These are phyloP conservation scores for Caloenas nicobarica DNA, from an alignment of 2,113 vertebrate species.

Conservation along the genomic window DNA sequence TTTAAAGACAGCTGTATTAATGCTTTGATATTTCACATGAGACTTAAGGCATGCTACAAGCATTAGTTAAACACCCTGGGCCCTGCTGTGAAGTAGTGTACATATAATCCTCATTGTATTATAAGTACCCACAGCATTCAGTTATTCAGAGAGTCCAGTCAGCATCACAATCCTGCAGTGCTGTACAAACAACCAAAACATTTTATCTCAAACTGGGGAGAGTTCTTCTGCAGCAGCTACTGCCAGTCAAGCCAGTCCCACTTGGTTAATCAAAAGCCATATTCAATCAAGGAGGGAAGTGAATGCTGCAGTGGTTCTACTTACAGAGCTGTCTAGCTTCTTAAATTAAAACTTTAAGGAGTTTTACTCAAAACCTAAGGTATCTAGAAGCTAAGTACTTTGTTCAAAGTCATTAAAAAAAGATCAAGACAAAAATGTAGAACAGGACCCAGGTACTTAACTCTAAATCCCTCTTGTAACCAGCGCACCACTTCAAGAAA, in stretches of 20 bases:
- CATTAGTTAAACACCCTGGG: neutral
- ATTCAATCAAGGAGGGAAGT: neutral
- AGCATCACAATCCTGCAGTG: neutral
- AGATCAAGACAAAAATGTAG: neutral
- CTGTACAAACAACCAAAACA: neutral
- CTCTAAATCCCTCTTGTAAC: neutral
- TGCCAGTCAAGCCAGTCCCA: neutral
- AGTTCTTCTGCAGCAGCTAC: neutral
- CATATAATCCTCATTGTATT: neutral
- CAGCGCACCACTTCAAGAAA: neutral
- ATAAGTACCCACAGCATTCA: neutral
- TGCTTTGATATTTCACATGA: neutral
- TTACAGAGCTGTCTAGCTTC: neutral
- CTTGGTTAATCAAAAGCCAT: neutral
- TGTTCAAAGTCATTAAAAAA: neutral
- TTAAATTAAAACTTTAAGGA: neutral
- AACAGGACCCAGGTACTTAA: neutral
- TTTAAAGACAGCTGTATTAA: neutral
- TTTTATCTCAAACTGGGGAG: neutral
- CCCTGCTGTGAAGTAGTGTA: neutral
- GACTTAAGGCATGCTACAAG: neutral
- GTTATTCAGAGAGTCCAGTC: neutral
- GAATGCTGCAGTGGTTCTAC: neutral
- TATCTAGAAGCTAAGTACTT: neutral
- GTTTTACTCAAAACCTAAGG: neutral